Conservation (phyloP, 2,797 vertebrate species). For the Chiloscyllium punctatum region DNA sequence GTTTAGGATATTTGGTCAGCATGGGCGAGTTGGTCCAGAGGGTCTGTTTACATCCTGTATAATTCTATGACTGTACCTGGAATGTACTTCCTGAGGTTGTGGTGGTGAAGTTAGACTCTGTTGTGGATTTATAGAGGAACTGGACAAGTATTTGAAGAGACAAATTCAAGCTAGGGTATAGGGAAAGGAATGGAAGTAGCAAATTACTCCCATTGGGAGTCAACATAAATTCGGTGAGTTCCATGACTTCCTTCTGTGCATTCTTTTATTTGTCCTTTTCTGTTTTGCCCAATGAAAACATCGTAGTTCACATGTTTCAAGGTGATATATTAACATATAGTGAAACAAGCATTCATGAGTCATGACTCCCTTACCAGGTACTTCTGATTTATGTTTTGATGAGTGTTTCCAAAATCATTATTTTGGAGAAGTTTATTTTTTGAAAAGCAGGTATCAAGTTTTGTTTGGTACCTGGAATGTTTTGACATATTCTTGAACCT, state of each 20-base stretch:
- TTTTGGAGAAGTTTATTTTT: not conserved
- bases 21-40: no score
- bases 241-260: not conserved
- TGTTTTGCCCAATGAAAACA: not conserved
- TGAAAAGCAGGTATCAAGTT: not conserved
- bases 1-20: no score
- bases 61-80: no score
- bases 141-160: not conserved
- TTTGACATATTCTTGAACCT: not conserved
- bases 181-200: no score
- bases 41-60: no score
- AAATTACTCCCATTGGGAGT: no score
- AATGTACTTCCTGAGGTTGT: no score
- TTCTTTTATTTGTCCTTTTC: not conserved
- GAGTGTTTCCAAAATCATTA: not conserved
- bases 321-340: not conserved
- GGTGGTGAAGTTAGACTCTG: no score
- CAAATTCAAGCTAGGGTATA: no score
- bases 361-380: not conserved
- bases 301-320: not conserved
- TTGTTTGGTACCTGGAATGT: not conserved
- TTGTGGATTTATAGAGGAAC: no score
- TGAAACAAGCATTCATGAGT: not conserved
- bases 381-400: not conserved
- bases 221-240: no score